A percentile compares a stretch with the other conserved stretches of the same genome.
phyloP scores from a whole-genome alignment of 2,113 vertebrate species.

The Sceloporus undulatus region DNA sequence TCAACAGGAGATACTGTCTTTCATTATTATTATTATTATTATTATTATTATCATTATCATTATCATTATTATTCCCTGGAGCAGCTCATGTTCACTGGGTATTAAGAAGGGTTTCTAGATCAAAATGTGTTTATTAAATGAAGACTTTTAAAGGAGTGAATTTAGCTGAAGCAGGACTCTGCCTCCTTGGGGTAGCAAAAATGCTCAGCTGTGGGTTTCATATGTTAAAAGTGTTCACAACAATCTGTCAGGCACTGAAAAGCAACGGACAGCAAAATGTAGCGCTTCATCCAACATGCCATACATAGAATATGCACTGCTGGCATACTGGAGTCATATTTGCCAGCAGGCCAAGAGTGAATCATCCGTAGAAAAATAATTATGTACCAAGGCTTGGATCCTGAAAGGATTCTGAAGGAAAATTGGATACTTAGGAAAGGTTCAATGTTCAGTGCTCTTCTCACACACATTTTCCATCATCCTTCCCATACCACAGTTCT shows the following conservation, averaged over 20 bases:
- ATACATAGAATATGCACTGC: neutral
- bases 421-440: neutral
- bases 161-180: slow-evolving; percentile 14
- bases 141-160: neutral
- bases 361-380: neutral
- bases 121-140: slow-evolving; percentile 19
- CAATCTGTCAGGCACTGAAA: slow-evolving; percentile 10
- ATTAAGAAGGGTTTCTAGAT: slow-evolving; percentile 6
- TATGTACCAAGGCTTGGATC: neutral
- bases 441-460: neutral
- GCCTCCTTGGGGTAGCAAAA: slow-evolving; percentile 13
- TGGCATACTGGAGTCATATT: neutral
- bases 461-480: neutral
- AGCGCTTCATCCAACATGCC: neutral
- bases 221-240: neutral
- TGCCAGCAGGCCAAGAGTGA: neutral
- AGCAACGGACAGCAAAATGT: neutral
- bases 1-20: neutral
- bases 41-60: too few relatives aligned
- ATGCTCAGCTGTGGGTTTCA: slow-evolving; percentile 7
- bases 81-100: neutral
- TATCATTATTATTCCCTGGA: slow-evolving; percentile 3
- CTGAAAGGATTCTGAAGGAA: neutral
- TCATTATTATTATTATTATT: too few relatives aligned
- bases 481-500: neutral